phyloP scores from a whole-genome alignment of 2,113 vertebrate genomes.

The Paedocypris sp. region DNA sequence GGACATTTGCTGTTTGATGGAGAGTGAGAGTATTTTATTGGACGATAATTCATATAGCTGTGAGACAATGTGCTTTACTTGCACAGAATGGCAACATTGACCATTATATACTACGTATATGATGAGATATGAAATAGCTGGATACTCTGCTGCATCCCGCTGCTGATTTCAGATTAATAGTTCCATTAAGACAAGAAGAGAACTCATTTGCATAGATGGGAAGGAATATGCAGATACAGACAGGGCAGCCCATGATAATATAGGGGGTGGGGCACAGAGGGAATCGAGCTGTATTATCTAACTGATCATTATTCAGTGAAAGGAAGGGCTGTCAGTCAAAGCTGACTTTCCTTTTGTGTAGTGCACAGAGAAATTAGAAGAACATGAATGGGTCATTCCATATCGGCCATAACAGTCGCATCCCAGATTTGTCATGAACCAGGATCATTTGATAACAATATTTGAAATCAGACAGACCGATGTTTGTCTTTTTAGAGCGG shows the following conservation, averaged over 20 bases:
- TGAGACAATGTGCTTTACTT: neutral
- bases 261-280: conserved; percentile 21
- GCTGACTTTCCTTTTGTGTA: neutral
- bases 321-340: conserved; percentile 28
- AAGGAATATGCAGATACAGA: conserved; percentile 31
- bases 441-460: neutral
- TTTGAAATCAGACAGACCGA: neutral
- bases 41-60: conserved; percentile 4
- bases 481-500: no score
- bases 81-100: no score
- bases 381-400: conserved; percentile 8
- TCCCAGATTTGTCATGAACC: neutral
- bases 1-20: conserved; percentile 12
- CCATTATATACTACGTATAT: no score
- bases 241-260: conserved; percentile 30
- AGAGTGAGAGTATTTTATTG: conserved; percentile 3
- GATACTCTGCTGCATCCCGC: conserved; percentile 2
- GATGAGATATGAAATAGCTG: no score
- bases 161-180: conserved; percentile 37
- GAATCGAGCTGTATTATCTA: conserved; percentile 20
- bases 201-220: conserved; percentile 24
- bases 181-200: conserved; percentile 35
- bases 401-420: neutral
- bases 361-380: neutral
- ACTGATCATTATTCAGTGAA: conserved; percentile 16